Evolutionary conservation across 2,797 vertebrate species (phyloP), one percentile per base, ranked within the genome.

Genomic region (Rachycentron canadum): DNA sequence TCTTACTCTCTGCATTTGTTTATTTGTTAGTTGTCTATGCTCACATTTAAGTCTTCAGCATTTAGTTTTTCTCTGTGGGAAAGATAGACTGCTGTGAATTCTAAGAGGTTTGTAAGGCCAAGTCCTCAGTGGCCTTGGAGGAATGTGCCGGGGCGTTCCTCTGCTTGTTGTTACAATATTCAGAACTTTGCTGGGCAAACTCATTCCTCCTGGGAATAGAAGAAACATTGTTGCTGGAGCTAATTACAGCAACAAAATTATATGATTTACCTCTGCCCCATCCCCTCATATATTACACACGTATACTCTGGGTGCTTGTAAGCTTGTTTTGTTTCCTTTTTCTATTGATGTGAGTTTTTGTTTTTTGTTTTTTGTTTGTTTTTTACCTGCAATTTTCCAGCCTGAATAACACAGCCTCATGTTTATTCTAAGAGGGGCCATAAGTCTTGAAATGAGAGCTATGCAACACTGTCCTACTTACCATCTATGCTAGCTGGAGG

Each of bases 101-200:
- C 76, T 61, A 40, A 82, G 78, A 85, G 79, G 69, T 80, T 86
- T 86, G 63, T 69, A 19, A 83, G 84, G 83, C 87, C 86, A 56
- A 82, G 83, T 87, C 83, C 84, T 82, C 78, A 1, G 80, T 79
- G 88, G 91, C 78, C 86, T 47, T 41, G 40, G 59, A 91, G 93
- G 93, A 95, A 94, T 94, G 93, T 88, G 84, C 78, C 2, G 53
- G 87, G 90, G 87, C 80, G 81, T 89, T 88, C 70, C 81, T 85
- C 70, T 28, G 57, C 76, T 88, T 91, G 79, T 93, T 92, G 86
- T 91, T 93, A 69, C 69, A 92, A 69, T 85, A 85, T 86, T 86
- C 81, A 57, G 75, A 88, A 69, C 65, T 83, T 71, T 69, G 58
- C 69, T 52, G 75, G 76, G 69, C 82, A 76, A 85, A 85, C 73